Conservation (phyloP, 1,140 invertebrate species). For the Mercenaria mercenaria region DNA sequence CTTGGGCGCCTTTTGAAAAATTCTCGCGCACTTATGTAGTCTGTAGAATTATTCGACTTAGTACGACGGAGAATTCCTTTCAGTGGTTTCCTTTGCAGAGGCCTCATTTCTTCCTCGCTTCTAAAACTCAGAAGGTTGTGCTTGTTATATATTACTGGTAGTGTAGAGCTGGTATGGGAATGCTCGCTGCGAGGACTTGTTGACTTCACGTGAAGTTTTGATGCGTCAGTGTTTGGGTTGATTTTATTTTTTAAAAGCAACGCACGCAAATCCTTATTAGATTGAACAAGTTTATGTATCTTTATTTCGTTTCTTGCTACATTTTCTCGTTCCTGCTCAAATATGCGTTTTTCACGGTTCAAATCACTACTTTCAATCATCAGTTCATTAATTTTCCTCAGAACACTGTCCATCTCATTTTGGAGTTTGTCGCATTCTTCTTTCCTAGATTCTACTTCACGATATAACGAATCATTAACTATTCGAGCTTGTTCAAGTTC, state of each 20-base stretch:
- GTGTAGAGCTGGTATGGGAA: background rate
- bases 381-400: conserved; percentile 37
- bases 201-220: background rate
- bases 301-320: conserved; percentile 40
- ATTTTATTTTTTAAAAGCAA: conserved; percentile 49
- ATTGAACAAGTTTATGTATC: conserved; percentile 16
- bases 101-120: background rate
- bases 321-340: background rate
- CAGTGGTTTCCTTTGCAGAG: background rate
- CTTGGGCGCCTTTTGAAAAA: conserved; percentile 9
- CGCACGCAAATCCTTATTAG: conserved; percentile 51
- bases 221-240: conserved; percentile 40
- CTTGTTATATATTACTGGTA: conserved; percentile 20
- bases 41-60: background rate
- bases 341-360: conserved; percentile 30
- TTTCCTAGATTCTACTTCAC: conserved; percentile 56
- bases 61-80: conserved; percentile 34
- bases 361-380: conserved; percentile 38
- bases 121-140: conserved; percentile 31
- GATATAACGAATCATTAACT: conserved; percentile 49
- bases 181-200: background rate
- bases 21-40: conserved; percentile 3
- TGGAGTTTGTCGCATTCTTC: conserved; percentile 62
- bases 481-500: conserved; percentile 13
- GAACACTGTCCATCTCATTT: conserved; percentile 11